Percentiles rank a stretch among this genome's conserved stretches.
These are phyloP conservation scores for Ormia ochracea DNA, from an alignment of 2,888 invertebrate genomes.

Conservation along the genomic window DNA sequence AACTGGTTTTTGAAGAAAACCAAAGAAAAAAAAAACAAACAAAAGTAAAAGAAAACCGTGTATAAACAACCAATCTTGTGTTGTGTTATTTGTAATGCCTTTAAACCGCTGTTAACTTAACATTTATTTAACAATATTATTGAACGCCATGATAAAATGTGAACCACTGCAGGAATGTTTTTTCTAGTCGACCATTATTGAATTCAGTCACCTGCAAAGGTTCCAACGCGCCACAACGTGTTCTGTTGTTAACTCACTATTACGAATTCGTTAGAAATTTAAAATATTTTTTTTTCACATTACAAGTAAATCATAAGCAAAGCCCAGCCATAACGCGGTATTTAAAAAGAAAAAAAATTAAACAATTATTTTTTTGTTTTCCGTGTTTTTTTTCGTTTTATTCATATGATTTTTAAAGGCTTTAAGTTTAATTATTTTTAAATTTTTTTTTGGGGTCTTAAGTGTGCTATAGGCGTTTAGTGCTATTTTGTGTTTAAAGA, in stretches of 20 bases:
- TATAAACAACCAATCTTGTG: background rate
- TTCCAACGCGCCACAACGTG: constrained; percentile 62
- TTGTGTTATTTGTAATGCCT: constrained; percentile 4
- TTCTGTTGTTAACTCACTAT: constrained; percentile 34
- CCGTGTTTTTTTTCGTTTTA: background rate
- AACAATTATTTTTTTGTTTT: constrained; percentile 25
- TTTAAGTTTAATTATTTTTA: background rate
- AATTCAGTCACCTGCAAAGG: constrained; percentile 65
- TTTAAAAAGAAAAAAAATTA: background rate
- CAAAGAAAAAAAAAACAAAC: background rate
- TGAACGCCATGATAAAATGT: background rate
- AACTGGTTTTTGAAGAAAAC: background rate
- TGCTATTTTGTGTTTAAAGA: background rate
- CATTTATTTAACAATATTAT: background rate
- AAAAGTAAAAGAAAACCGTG: background rate
- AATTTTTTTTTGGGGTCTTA: background rate
- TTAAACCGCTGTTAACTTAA: constrained; percentile 16
- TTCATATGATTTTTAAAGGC: background rate
- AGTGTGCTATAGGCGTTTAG: background rate
- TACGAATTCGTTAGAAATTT: constrained; percentile 30
- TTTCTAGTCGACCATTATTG: constrained; percentile 58
- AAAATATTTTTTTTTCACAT: background rate
- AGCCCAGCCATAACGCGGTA: constrained; percentile 7
- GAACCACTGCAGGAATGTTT: constrained; percentile 43
- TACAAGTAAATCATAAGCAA: background rate